Evolutionary conservation across 2,113 vertebrate genomes (phyloP), one percentile per base, ranked within the genome.

Genomic region (Heteronetta atricapilla): DNA sequence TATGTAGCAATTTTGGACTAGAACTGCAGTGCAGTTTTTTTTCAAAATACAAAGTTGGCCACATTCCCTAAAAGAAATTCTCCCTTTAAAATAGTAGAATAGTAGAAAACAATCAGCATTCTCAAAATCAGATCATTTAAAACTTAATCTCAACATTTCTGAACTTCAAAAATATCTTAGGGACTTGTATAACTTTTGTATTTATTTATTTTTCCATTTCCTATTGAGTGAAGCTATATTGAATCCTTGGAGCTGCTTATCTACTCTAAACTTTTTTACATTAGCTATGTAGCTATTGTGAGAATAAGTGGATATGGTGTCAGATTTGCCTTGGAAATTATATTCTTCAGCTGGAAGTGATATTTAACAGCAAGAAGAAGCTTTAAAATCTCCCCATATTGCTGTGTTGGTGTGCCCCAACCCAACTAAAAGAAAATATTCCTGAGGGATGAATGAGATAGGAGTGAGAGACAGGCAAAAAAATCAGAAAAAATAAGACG

Each of bases 11-110:
- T 73, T 73, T 62, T 50, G 31, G 26, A 46, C 18, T 38, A 23
- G 53, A 88, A 52, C 4, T 0, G 0, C 8, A 26, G 20, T 17
- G 28, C 3, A 15, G 3, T 38, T 44, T 44, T 46, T 62, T 28
- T 52, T 25, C 50, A 42, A 77, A 60, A 52, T 3, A 52, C 1
- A 12, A 34, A 62, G 42, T 8, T 53, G n/a, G 4, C 10, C 63
- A 82, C 3, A 55, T 73, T 36, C 22, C 53, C 40, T 62, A 15
- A 42, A 44, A 60, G 2, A 66, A 40, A 15, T 40, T 26, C 7
- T 34, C 4, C 13, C 25, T 60, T 73, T 42, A 73, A 56, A 78
- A 79, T 4, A 38, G 38, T 38, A 18, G 36, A 90, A 55, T 40
- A 64, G 67, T 0, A 78, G 16, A 48, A 91, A 93, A 52, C 9